Conservation (phyloP, 2,113 vertebrate genomes). For the Lycocorax pyrrhopterus region DNA sequence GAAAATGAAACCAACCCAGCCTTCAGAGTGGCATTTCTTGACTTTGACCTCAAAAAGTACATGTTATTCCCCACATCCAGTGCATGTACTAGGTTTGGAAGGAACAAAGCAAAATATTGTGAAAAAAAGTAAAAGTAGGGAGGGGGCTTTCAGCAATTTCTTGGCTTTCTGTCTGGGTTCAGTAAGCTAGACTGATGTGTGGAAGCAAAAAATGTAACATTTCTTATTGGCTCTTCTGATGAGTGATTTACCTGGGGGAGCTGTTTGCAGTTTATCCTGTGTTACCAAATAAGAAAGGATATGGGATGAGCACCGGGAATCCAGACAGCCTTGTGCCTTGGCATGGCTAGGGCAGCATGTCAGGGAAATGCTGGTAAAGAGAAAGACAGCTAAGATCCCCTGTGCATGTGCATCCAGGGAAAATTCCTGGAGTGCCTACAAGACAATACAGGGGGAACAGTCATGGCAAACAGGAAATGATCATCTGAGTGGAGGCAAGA, state of each 20-base stretch:
- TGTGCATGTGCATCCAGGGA: background rate
- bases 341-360: background rate
- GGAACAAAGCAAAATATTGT: background rate
- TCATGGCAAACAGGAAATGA: fast-evolving
- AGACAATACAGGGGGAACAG: background rate
- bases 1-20: background rate
- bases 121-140: background rate
- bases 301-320: background rate
- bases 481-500: background rate
- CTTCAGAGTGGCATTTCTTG: background rate
- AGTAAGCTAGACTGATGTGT: background rate
- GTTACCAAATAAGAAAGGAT: background rate
- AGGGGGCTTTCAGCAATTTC: background rate
- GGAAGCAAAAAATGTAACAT: background rate
- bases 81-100: background rate
- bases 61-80: background rate
- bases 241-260: background rate
- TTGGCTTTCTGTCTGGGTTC: background rate
- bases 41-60: background rate
- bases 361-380: background rate
- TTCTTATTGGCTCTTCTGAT: background rate
- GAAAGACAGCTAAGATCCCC: background rate
- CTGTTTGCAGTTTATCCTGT: background rate
- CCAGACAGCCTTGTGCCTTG: background rate
- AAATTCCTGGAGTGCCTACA: background rate